Percentiles rank a stretch among this genome's conserved stretches.
These are phyloP conservation scores for Amiota minor DNA, from an alignment of 2,888 invertebrate genomes.

Conservation along the genomic window DNA sequence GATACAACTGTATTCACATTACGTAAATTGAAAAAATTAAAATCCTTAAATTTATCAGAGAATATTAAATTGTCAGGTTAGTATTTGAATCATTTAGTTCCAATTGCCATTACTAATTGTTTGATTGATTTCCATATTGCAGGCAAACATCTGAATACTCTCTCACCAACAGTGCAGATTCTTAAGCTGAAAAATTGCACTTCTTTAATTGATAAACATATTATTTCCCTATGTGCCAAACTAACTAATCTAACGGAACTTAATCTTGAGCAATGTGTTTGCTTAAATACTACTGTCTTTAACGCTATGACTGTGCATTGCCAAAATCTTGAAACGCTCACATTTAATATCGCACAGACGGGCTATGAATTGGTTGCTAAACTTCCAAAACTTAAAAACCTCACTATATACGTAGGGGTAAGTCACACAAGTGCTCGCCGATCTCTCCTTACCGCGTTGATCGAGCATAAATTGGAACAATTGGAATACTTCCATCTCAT, in stretches of 20 bases:
- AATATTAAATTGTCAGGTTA: constrained; percentile 11
- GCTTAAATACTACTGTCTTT: constrained; percentile 20
- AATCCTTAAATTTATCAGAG: constrained; percentile 28
- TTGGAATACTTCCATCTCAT: constrained; percentile 40
- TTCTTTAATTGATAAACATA: not conserved
- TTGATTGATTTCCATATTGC: not conserved
- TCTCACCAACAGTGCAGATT: not conserved
- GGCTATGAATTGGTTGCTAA: constrained; percentile 43
- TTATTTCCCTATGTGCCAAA: not conserved
- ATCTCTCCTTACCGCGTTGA: constrained; percentile 35
- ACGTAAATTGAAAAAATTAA: constrained; percentile 36
- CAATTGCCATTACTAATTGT: not conserved
- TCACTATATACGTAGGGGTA: constrained; percentile 25
- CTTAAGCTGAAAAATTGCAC: not conserved
- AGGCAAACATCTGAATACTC: not conserved
- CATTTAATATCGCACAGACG: constrained; percentile 10
- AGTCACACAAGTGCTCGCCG: not conserved
- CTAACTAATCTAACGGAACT: constrained; percentile 35
- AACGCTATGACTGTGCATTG: not conserved
- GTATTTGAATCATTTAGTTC: not conserved
- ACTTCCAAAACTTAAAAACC: constrained; percentile 45
- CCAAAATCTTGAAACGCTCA: constrained; percentile 37
- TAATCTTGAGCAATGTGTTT: not conserved
- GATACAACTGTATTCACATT: constrained; percentile 26
- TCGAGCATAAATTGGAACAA: constrained; percentile 32